Evolutionary conservation across 2,113 vertebrate species (phyloP).

Genomic region (Panthera tigris): DNA sequence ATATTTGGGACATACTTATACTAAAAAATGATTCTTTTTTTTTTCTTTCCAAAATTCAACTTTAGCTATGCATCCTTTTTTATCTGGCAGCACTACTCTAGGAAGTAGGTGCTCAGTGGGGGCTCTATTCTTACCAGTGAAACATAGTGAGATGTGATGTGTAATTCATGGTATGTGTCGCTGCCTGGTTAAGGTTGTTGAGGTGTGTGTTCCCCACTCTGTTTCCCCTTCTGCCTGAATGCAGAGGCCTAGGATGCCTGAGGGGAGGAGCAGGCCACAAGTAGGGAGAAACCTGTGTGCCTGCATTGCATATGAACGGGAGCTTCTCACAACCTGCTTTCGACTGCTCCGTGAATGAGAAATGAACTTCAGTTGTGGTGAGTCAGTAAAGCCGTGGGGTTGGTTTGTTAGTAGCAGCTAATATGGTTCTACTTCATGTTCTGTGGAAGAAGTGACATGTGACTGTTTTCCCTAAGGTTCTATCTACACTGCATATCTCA

Average conservation of each 20-base stretch:
- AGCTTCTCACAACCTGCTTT: too few species aligned
- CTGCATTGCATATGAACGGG: too few species aligned
- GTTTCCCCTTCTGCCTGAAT: not conserved
- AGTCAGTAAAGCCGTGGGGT: not conserved
- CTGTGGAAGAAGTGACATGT: not conserved
- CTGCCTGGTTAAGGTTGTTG: not conserved
- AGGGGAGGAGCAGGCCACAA: not conserved
- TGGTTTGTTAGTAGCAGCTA: too few species aligned
- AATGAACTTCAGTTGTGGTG: not conserved
- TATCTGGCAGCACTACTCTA: not conserved
- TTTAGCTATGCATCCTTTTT: not conserved
- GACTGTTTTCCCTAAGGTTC: not conserved
- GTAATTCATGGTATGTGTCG: not conserved
- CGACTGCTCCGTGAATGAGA: not conserved
- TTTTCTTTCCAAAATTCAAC: not conserved
- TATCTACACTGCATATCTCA: not conserved
- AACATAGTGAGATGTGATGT: not conserved
- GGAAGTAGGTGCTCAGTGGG: not conserved
- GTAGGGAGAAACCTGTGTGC: not conserved
- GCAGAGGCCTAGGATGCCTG: not conserved
- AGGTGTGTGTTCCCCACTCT: not conserved
- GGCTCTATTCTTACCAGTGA: not conserved
- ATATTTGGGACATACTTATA: not conserved
- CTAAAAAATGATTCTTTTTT: not conserved
- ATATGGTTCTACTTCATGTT: not conserved